Evolutionary conservation across 2,888 invertebrate genomes (phyloP), one percentile per base, ranked within the genome.

Genomic region (Lycia hirtaria): DNA sequence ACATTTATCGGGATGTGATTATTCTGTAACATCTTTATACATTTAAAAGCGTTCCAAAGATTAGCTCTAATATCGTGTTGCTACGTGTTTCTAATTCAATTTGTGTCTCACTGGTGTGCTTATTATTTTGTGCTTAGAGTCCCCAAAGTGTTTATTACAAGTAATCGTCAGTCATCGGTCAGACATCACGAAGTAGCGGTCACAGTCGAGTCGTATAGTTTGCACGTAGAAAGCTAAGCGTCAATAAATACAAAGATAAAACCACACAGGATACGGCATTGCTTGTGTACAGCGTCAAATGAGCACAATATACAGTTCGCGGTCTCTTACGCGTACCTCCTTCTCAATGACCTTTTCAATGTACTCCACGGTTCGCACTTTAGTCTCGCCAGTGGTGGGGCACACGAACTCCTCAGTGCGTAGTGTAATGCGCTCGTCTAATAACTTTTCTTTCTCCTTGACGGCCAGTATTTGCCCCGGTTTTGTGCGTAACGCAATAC

Each of bases 281-380:
- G 85, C 82, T 49, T 85, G 88, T 88, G 85, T 89, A 88, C 89
- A 89, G 91, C 91, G 82, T 78, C 74, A 76, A 71, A 76, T 72
- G 72, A 81, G 87, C 87, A 78, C 75, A 85, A 86, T 87, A 75
- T 87, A 88, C 88, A 89, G 74, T 15, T 76, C 80, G 83, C 77
- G 80, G 71, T 74, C 65, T 67, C 44, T 55, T 74, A 76, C 83
- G 78, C 80, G 87, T 97, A 97, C 97, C 97, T 97, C 97, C 94
- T 96, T 97, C 93, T 97, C 97, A 93, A 97, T 97, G 93, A 97
- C 95, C 94, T 97, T 97, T 94, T 97, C 97, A 92, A 97, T 96
- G 93, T 97, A 97, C 94, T 97, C 97, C 92, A 97, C 95, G 77
- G 97, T 97, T 93, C 97, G 94, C 85, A 97, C 95, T 93, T 95